Percentiles rank a stretch among this genome's conserved stretches.
phyloP scores from a whole-genome alignment of 2,113 vertebrate species.

The Actenoides hombroni region DNA sequence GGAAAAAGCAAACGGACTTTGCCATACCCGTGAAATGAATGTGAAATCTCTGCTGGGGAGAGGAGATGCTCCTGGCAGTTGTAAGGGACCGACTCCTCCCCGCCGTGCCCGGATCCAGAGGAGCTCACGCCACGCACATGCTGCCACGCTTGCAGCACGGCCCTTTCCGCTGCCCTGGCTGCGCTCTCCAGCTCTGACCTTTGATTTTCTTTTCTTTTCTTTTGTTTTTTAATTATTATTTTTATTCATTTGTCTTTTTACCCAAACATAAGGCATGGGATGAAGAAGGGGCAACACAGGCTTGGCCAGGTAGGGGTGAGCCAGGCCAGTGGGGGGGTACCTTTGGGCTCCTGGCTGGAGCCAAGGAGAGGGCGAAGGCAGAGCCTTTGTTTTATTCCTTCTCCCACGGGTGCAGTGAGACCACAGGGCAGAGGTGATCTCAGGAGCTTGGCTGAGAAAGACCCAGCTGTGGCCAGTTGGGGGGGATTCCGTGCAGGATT shows the following conservation, averaged over 20 bases:
- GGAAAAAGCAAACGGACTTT: conserved; percentile 46
- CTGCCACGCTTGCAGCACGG: fast-evolving
- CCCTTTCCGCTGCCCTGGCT: not conserved
- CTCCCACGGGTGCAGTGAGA: fast-evolving
- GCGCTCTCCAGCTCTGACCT: not conserved
- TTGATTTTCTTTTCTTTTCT: not conserved
- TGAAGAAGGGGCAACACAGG: not conserved
- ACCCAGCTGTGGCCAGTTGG: not conserved
- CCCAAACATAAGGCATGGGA: not conserved
- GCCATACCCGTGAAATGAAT: conserved; percentile 67
- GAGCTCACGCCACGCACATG: not conserved
- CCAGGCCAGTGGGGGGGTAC: not conserved
- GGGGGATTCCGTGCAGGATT: not conserved
- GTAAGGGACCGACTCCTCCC: not conserved
- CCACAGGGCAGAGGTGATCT: not conserved
- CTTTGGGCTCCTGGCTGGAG: not conserved
- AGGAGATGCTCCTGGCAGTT: conserved; percentile 10
- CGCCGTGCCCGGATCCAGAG: not conserved
- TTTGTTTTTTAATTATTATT: not conserved
- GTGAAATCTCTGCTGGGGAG: conserved; percentile 53
- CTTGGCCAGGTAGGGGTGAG: not conserved
- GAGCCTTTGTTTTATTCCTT: not conserved
- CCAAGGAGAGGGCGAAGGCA: not conserved
- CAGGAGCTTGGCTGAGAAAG: not conserved
- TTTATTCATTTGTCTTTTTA: not conserved